Evolutionary conservation across 2,113 vertebrate species (phyloP), one percentile per base, ranked within the genome.

Genomic region (Myotis davidii): DNA sequence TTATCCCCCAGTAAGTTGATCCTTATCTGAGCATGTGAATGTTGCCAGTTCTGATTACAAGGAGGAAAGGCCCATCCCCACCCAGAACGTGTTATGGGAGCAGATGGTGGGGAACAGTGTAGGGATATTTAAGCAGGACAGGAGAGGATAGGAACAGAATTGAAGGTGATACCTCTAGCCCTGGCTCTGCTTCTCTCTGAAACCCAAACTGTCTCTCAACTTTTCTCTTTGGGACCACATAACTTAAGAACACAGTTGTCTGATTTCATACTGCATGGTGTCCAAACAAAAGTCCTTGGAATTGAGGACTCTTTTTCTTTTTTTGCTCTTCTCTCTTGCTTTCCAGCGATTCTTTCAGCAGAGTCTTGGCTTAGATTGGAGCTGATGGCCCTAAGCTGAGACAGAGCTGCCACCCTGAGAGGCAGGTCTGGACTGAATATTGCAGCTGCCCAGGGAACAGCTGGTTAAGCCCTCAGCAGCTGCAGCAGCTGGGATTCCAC

Each of bases 401-500:
- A 50, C 54, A 54, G 83, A 88, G n/a, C 61, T 72, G 42, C 73
- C 69, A 82, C 48, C 52, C 93, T 70, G 18, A 94, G 50, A 91
- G 84, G 14, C 42, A 29, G 56, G 72, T 64, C 85, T 88, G 91
- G 42, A 61, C 23, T 74, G 90, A 92, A 74, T 14, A 27, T 64
- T 88, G 85, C 95, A 97, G 94, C 90, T 98, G 96, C 90, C 86
- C 77, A 74, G 50, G 48, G 78, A 95, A 94, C 97, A 97, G 92
- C 95, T 97, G 97, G 95, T 72, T 97, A 97, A 97, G 77, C 88
- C 91, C 70, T 45, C 54, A 95, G 87, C 96, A 97, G 95, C 97
- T 96, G 97, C 79, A 96, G 88, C 94, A 96, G 92, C 92, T 97
- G 94, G 89, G 85, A 95, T 88, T 96, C 91, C 61, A 88, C 91